phyloP scores from a whole-genome alignment of 2,888 invertebrate species.

The Druceiella hillmani region DNA sequence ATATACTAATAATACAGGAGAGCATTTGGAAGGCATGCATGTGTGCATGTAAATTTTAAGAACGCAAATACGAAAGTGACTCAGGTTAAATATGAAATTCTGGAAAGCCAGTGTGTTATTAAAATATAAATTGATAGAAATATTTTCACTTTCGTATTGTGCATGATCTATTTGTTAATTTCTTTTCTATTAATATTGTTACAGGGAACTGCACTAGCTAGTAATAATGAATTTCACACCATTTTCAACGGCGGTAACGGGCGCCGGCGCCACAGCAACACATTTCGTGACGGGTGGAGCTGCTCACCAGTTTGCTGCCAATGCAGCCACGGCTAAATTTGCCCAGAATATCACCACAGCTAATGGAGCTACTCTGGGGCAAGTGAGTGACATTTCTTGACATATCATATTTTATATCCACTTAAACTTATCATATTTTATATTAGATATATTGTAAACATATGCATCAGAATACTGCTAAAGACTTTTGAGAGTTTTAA shows the following conservation, averaged over 20 bases:
- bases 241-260: slow-evolving; percentile 53
- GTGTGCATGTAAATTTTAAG: no score
- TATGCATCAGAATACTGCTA: no score
- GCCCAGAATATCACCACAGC: slow-evolving; percentile 64
- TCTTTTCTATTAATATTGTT: slow-evolving; percentile 2
- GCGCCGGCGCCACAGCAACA: slow-evolving; percentile 52
- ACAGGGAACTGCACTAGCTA: slow-evolving; percentile 25
- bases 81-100: no score
- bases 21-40: no score
- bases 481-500: no score
- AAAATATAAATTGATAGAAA: no score
- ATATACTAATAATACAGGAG: no score
- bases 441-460: no score
- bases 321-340: slow-evolving; percentile 60
- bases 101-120: no score
- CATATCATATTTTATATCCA: slow-evolving; percentile 13
- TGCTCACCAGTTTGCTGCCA: slow-evolving; percentile 51
- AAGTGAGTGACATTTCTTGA: slow-evolving; percentile 38
- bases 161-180: no score
- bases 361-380: slow-evolving; percentile 46
- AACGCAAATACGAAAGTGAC: no score
- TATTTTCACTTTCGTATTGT: no score
- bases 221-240: slow-evolving; percentile 72
- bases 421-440: slow-evolving; percentile 1
- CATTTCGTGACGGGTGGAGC: slow-evolving; percentile 39